A percentile compares a stretch with the other conserved stretches of the same genome.
These are phyloP conservation scores for Bos indicus DNA, from an alignment of 2,113 vertebrate species.

Conservation along the genomic window DNA sequence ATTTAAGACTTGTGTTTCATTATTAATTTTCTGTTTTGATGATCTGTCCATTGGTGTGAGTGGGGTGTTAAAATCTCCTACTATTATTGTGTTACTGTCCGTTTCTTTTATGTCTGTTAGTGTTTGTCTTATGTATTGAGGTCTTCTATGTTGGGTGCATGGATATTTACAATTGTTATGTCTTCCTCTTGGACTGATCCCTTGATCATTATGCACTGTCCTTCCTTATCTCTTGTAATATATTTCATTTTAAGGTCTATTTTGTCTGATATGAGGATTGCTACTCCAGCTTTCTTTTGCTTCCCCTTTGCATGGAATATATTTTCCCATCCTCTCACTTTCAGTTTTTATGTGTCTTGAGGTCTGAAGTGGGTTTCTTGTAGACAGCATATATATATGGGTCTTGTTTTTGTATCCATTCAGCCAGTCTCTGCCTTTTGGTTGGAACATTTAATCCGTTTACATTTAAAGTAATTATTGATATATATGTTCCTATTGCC, in stretches of 20 bases:
- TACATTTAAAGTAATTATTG: background rate
- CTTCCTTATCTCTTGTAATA: background rate
- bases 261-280: background rate
- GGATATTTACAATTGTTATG: background rate
- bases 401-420: background rate
- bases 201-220: background rate
- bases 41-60: background rate
- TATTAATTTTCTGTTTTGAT: background rate
- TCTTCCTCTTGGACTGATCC: background rate
- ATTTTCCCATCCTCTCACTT: background rate
- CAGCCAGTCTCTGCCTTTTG: background rate
- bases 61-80: background rate
- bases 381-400: background rate
- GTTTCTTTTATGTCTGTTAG: background rate
- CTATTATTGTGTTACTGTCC: background rate
- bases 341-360: background rate
- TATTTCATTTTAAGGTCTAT: background rate
- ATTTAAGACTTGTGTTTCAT: background rate
- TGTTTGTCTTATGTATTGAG: background rate
- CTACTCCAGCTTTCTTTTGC: background rate
- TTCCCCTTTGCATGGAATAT: background rate
- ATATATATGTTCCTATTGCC: background rate
- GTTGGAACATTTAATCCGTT: background rate
- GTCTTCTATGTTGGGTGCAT: background rate
- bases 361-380: background rate